Percentiles rank a stretch among this genome's conserved stretches.
Conservation (phyloP, 2,888 invertebrate genomes). For the Pyrrhosoma nymphula region DNA sequence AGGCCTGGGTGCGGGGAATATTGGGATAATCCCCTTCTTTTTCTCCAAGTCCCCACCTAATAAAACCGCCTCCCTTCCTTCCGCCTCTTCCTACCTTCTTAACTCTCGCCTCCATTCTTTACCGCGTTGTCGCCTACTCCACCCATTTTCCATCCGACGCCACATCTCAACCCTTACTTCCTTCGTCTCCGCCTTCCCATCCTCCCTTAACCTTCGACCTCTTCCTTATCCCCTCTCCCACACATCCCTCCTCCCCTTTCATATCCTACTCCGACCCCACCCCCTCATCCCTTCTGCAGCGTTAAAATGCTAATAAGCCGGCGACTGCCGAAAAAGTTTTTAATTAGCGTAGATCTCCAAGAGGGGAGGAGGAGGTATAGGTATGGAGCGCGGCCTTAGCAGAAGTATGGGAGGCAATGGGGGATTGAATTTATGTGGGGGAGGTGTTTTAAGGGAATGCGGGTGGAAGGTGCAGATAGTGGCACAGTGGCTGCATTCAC, state of each 20-base stretch:
- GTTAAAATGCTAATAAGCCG: constrained; percentile 46
- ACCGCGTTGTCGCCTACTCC: constrained; percentile 19
- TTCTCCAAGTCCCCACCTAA: background rate
- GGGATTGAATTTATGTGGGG: background rate
- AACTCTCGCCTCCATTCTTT: constrained; percentile 71
- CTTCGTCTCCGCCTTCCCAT: constrained; percentile 69
- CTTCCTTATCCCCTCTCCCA: constrained; percentile 69
- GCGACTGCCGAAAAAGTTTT: constrained; percentile 48
- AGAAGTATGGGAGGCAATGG: background rate
- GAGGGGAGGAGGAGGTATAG: background rate
- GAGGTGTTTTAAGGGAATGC: background rate
- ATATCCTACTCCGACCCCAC: background rate
- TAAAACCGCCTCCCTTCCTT: background rate
- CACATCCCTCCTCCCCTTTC: constrained; percentile 69
- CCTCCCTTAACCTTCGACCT: constrained; percentile 67
- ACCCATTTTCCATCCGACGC: constrained; percentile 70
- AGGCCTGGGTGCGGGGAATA: background rate
- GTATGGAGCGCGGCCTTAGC: background rate
- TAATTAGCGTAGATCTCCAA: constrained; percentile 19
- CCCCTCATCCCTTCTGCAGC: background rate
- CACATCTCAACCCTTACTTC: constrained; percentile 69
- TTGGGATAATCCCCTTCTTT: background rate
- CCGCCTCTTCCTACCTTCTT: background rate
- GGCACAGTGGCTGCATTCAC: background rate
- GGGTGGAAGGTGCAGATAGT: background rate